phyloP scores from a whole-genome alignment of 1,140 invertebrate genomes.

The Ridgeia piscesae region DNA sequence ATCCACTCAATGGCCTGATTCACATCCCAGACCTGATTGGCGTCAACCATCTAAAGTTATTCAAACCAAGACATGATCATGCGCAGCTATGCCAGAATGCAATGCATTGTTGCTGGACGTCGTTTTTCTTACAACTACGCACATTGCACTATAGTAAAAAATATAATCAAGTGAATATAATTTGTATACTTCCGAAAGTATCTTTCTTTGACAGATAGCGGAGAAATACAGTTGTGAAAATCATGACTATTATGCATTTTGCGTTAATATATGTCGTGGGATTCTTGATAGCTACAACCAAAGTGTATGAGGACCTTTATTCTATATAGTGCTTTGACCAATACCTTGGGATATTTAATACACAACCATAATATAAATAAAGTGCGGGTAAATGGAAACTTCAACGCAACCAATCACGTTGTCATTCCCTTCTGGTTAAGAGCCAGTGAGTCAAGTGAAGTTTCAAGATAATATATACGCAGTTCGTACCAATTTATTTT shows the following conservation, averaged over 20 bases:
- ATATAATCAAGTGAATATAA: background rate
- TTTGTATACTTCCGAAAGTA: background rate
- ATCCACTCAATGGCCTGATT: slow-evolving; percentile 83
- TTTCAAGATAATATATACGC: background rate
- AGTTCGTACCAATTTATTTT: slow-evolving; percentile 69
- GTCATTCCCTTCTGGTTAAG: background rate
- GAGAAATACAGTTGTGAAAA: background rate
- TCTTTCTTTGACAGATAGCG: background rate
- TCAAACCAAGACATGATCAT: background rate
- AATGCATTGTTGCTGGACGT: background rate
- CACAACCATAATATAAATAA: background rate
- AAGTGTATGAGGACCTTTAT: background rate
- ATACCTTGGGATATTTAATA: background rate
- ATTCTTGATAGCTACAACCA: background rate
- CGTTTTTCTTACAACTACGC: background rate
- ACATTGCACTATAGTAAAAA: background rate
- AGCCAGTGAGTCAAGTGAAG: background rate
- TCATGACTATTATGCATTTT: background rate
- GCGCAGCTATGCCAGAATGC: background rate
- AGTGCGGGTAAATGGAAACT: background rate
- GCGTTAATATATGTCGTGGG: background rate
- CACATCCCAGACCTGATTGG: slow-evolving; percentile 90
- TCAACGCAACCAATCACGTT: background rate
- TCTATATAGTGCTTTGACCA: background rate
- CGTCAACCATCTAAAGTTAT: slow-evolving; percentile 74